Evolutionary conservation across 92 coral and sea anemone species (phyloP), one percentile per base, ranked within the genome.

Genomic region (Actinostola sp.): DNA sequence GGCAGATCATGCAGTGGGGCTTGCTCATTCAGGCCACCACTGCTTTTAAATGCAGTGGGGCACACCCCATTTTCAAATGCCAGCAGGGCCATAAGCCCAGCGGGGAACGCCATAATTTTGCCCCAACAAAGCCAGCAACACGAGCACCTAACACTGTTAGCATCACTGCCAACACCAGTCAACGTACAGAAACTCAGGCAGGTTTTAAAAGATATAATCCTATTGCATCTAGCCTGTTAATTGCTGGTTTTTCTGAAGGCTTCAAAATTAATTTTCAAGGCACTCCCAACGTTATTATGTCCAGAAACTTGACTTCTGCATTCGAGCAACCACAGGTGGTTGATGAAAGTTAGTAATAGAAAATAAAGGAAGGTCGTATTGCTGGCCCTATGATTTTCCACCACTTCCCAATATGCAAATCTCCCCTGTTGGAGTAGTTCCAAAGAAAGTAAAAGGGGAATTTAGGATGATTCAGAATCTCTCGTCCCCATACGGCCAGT

Each of bases 1-100:
- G 86, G 80, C 20, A 69, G 66, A 24, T 73, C 72, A 74, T 72
- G 86, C 59, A 26, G 24, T n/a, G 73, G 86, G n/a, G n/a, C n/a
- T n/a, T 80, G 86, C 45, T 59, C 67, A 28, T 80, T 28, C 52
- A 76, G 71, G 63, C n/a, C 88, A 86, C 45, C 15, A 30, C 24
- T 86, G 87, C 51, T n/a, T 82, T 38, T 41, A 51, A 45, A 44
- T 83, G 84, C 55, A 72, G 34, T 19, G 84, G 80, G n/a, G 19
- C 85, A 39, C 89, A 84, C 63, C 84, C 61, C 5, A 71, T 63
- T 30, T 43, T 76, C 26, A 13, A 61, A 20, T 78, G 89, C 61
- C 50, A 72, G 72, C 84, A 8, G 78, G 78, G n/a, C n/a, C n/a
- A n/a, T n/a, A n/a, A n/a, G n/a, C n/a, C n/a, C n/a, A n/a, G n/a